These are phyloP conservation scores for Athetis lepigone DNA, from an alignment of 2,888 invertebrate genomes.

Conservation along the genomic window DNA sequence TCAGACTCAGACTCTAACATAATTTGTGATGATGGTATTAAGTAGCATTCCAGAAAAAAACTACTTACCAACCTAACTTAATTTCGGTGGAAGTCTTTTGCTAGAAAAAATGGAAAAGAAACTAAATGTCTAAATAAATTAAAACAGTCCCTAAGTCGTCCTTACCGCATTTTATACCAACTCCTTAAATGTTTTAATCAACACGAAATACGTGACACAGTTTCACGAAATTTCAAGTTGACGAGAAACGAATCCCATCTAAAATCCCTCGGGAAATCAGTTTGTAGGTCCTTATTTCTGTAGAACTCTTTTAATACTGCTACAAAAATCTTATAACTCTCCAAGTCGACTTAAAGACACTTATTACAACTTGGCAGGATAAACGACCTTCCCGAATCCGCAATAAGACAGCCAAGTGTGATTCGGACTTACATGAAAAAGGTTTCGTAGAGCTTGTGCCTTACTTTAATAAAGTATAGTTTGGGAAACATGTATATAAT, in stretches of 20 bases:
- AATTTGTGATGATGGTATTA: too few relatives aligned
- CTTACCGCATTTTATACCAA: background rate
- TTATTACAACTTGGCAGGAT: slow-evolving; percentile 21
- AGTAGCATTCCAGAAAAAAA: too few relatives aligned
- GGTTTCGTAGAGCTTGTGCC: too few relatives aligned
- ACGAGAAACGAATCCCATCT: slow-evolving; percentile 16
- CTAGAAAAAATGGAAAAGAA: too few relatives aligned
- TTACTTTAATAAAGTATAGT: too few relatives aligned
- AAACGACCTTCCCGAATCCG: slow-evolving; percentile 12
- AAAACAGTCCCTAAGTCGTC: background rate
- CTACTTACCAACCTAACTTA: too few relatives aligned
- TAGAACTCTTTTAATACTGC: slow-evolving; percentile 31
- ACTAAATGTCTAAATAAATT: background rate
- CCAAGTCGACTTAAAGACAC: slow-evolving; percentile 12
- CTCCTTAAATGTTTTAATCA: slow-evolving; percentile 21
- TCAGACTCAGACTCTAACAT: too few relatives aligned
- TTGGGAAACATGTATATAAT: too few relatives aligned
- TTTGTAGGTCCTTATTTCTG: background rate
- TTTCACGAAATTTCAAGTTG: slow-evolving; percentile 23
- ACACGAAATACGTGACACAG: slow-evolving; percentile 20
- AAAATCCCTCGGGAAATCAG: slow-evolving; percentile 37
- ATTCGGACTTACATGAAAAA: too few relatives aligned
- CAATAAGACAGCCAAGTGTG: too few relatives aligned
- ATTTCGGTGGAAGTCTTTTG: too few relatives aligned
- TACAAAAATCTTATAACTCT: slow-evolving; percentile 28